A percentile compares a stretch with the other conserved stretches of the same genome.
phyloP scores from a whole-genome alignment of 2,888 invertebrate species.

The Luffia ferchaultella region DNA sequence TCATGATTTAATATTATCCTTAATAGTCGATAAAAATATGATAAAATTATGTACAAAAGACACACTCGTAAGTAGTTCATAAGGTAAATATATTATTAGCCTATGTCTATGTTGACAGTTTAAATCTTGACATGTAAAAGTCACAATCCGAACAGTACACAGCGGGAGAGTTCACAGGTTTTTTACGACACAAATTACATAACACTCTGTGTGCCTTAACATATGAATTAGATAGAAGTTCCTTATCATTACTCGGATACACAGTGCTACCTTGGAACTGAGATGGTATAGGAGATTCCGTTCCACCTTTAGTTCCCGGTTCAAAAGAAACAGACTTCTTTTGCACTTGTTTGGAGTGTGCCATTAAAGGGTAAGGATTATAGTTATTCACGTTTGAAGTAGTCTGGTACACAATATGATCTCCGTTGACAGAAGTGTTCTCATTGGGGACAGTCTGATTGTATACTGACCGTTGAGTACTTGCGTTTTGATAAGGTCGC shows the following conservation, averaged over 20 bases:
- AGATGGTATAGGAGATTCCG: conserved; percentile 54
- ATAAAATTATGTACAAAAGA: conserved; percentile 1
- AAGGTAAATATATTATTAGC: background rate
- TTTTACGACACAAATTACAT: conserved; percentile 89
- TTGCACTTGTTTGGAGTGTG: conserved; percentile 67
- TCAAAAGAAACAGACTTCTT: conserved; percentile 79
- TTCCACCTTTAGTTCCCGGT: conserved; percentile 74
- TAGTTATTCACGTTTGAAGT: conserved; percentile 43
- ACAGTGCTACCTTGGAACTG: conserved; percentile 43
- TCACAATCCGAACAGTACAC: conserved; percentile 91
- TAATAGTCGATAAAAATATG: conserved; percentile 1
- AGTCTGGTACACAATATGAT: conserved; percentile 37
- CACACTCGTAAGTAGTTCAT: too few species aligned
- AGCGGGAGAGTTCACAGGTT: conserved; percentile 78
- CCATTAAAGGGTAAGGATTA: conserved; percentile 71
- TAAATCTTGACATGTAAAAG: conserved; percentile 89
- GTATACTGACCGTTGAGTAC: conserved; percentile 41
- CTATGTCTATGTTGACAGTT: conserved; percentile 64
- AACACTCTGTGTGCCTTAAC: conserved; percentile 61
- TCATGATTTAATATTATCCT: conserved; percentile 13
- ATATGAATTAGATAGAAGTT: conserved; percentile 31
- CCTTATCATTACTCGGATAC: conserved; percentile 24
- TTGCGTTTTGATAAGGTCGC: conserved; percentile 35
- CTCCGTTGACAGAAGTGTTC: conserved; percentile 22
- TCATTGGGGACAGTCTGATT: conserved; percentile 39